Evolutionary conservation across 2,797 vertebrate species (phyloP).

Genomic region (Saxicola maurus): DNA sequence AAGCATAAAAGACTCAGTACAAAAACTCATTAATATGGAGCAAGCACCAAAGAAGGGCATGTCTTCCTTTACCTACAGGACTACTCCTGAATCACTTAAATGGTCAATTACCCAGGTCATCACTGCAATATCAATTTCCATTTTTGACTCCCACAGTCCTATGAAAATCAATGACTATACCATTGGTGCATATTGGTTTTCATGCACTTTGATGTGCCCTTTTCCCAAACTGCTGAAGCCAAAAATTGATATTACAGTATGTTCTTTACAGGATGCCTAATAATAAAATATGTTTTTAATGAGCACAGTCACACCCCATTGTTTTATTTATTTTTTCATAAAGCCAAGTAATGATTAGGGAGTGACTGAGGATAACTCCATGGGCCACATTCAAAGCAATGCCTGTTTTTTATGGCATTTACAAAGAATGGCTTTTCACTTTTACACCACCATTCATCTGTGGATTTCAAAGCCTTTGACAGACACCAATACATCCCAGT

Average conservation of each 20-base stretch:
- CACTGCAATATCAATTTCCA: slow-evolving; percentile 26
- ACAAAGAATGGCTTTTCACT: background rate
- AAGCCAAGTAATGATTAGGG: background rate
- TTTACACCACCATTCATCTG: background rate
- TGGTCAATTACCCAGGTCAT: slow-evolving; percentile 42
- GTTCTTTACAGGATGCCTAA: slow-evolving; percentile 8
- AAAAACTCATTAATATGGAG: background rate
- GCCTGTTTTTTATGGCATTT: background rate
- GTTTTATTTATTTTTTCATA: slow-evolving; percentile 47
- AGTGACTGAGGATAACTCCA: background rate
- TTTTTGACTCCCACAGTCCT: slow-evolving; percentile 19
- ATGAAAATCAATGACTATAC: slow-evolving; percentile 25
- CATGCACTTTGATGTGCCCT: background rate
- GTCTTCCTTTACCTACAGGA: background rate
- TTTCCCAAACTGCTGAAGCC: slow-evolving; percentile 16
- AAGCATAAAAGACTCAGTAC: background rate
- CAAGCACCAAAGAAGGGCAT: slow-evolving; percentile 11
- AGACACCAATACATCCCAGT: background rate
- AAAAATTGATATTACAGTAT: slow-evolving; percentile 31
- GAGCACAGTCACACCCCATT: slow-evolving; percentile 5
- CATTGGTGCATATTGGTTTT: background rate
- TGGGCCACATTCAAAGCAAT: background rate
- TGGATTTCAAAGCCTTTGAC: background rate
- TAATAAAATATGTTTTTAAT: slow-evolving; percentile 35
- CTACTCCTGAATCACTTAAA: background rate